Evolutionary conservation across 2,113 vertebrate species (phyloP), one percentile per base, ranked within the genome.

Genomic region (Acrocephalus arundinaceus): DNA sequence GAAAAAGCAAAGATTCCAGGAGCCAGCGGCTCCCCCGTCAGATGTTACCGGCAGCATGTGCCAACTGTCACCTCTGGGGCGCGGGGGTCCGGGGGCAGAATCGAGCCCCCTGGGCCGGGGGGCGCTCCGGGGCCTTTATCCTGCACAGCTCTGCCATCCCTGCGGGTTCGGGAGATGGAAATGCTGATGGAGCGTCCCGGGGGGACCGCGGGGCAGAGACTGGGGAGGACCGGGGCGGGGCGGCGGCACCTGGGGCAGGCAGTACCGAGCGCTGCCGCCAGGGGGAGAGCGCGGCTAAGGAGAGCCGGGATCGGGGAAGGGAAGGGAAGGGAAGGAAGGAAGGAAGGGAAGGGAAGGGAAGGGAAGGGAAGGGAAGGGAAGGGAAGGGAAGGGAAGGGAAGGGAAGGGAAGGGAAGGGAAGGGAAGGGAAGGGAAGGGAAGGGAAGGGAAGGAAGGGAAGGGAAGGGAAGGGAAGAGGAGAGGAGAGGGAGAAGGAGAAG

Each of bases 241-340:
- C 70, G 14, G 66, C 11, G 63, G 63, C 43, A 21, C 16, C 63
- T 5, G 43, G 52, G 16, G 22, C 31, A 25, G 46, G 6, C 61
- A 57, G 61, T 41, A 10, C 71, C 71, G 3, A 13, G 30, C 3
- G 39, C 73, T 11, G 61, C 73, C 88, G 45, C 37, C 82, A 80
- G 93, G 78, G 73, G 88, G 48, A 19, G 93, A 52, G 81, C 49
- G 70, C 45, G 88, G 18, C 88, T 91, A 94, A 87, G 88, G 72
- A 87, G 92, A 79, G 35, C 15, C 7, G 39, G 55, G 63, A 58
- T 15, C 18, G 45, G 45, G 30, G 11, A 7, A 7, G 35, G 18
- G 24, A 2, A 24, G 37, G 19, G 18, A 17, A 15, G 4, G 9
- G 3, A 18, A 18, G 7, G 2, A 6, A 22, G 3, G 6, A 3